These are phyloP conservation scores for Neosilurus hyrtlii DNA, from an alignment of 2,797 vertebrate species.

Conservation along the genomic window DNA sequence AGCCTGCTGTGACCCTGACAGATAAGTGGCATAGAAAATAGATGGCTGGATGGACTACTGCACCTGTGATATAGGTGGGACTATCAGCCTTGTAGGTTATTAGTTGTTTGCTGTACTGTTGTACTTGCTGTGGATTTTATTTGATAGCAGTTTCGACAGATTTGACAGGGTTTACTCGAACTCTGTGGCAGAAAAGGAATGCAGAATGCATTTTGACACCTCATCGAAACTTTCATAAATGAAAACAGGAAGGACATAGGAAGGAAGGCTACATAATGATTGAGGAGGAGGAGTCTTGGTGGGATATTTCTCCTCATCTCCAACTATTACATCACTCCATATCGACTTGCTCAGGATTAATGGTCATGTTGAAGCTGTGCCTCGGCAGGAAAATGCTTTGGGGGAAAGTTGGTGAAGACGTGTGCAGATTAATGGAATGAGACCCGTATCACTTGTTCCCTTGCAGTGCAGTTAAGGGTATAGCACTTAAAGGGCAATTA, in stretches of 20 bases:
- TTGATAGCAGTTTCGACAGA: background rate
- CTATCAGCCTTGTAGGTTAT: background rate
- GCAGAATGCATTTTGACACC: background rate
- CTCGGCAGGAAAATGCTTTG: background rate
- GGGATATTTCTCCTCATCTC: background rate
- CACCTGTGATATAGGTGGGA: background rate
- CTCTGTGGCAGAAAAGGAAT: background rate
- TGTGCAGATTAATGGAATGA: constrained; percentile 33
- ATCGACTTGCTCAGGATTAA: constrained; percentile 6
- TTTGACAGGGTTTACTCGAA: constrained; percentile 20
- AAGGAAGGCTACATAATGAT: too few species aligned
- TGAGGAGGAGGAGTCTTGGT: background rate
- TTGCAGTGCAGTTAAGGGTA: constrained; percentile 22
- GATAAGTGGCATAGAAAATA: too few species aligned
- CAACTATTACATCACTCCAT: background rate
- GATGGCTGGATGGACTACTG: background rate
- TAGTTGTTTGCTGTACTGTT: background rate
- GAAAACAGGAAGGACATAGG: background rate
- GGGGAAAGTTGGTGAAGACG: background rate
- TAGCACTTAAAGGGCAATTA: constrained; percentile 37
- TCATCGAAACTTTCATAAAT: background rate
- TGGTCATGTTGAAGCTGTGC: background rate
- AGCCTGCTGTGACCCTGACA: too few species aligned
- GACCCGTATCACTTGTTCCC: constrained; percentile 8
- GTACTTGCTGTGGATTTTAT: background rate